These are phyloP conservation scores for Phaethornis superciliosus DNA, from an alignment of 2,113 vertebrate species.

Conservation along the genomic window DNA sequence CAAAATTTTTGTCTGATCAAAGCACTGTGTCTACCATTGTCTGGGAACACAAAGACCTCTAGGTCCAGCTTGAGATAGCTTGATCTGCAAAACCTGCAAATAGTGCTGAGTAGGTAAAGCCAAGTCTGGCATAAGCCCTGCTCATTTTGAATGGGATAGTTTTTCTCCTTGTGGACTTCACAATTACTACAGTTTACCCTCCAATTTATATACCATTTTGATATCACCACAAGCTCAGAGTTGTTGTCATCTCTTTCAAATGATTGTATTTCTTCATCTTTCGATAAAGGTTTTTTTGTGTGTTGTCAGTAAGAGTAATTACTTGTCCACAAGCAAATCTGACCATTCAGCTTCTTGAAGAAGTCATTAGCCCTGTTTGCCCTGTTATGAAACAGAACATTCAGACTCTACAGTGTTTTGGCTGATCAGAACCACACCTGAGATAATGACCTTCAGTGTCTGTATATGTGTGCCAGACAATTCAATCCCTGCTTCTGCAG, in stretches of 20 bases:
- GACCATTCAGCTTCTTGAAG: neutral
- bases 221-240: neutral
- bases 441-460: rapidly evolving
- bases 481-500: neutral
- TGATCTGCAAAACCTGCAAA: neutral
- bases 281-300: neutral
- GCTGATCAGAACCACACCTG: neutral
- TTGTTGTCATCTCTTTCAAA: neutral
- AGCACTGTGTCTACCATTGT: neutral
- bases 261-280: neutral
- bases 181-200: neutral
- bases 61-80: neutral
- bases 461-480: neutral
- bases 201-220: rapidly evolving
- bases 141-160: neutral
- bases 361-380: neutral
- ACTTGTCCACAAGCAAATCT: neutral
- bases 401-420: neutral
- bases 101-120: neutral
- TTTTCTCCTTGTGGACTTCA: neutral
- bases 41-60: neutral
- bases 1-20: neutral
- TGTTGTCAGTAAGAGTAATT: neutral
- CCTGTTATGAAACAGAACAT: neutral
- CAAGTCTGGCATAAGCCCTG: neutral